Evolutionary conservation across 2,113 vertebrate species (phyloP), one percentile per base, ranked within the genome.

Genomic region (Romanogobio albipinnatus): DNA sequence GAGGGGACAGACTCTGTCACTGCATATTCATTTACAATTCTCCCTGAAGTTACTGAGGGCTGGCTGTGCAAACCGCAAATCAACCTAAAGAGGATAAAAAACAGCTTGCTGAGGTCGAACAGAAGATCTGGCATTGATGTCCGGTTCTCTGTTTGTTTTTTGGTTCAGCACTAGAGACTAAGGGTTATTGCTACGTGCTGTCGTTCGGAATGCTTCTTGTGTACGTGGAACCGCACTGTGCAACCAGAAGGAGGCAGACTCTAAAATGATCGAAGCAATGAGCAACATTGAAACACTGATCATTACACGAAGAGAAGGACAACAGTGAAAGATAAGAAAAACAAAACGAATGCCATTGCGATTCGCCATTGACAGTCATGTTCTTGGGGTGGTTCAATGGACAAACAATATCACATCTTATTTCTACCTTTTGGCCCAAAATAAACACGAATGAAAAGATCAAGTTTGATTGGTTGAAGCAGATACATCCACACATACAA

Each of bases 21-120:
- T 95, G 93, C 93, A 94, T 94, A 93, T 91, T 89, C 76, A 85
- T 85, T n/a, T 88, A 91, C 56, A 76, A 84, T 86, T 88, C 89
- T 94, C 93, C 94, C 93, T 94, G 93, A 94, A 93, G 86, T 80
- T 88, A 88, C 89, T 84, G 86, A 84, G 89, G 90, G 90, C 91
- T 79, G 83, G 17, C 74, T 87, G 84, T 91, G 90, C 91, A 84
- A 88, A 91, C 90, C 79, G 88, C 87, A 82, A 84, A 85, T 53
- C 36, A 71, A 81, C 29, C 66, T 81, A 83, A 85, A 53, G 70
- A 66, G 51, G 78, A 39, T 75, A 56, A 22, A 59, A 79, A 77
- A 83, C 49, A 33, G 51, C 62, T 68, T 81, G 77, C 26, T 71
- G 82, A 76, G 84, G 53, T 75, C n/a, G 3, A 80, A 76, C 56